Conservation (phyloP, 2,888 invertebrate genomes). For the Thymelicus sylvestris region DNA sequence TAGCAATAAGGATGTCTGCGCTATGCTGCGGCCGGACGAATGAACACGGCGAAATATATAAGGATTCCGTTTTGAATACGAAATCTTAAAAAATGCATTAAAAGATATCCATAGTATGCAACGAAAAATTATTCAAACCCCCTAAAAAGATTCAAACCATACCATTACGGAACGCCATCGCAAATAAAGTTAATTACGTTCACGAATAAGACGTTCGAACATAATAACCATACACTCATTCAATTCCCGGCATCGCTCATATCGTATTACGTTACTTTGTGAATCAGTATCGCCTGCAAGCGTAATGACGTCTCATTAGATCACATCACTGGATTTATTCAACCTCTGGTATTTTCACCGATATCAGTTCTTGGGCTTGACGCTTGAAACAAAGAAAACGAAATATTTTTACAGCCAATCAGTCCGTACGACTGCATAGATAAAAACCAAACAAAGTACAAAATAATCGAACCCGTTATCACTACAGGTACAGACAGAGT, state of each 20-base stretch:
- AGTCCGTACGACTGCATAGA: conserved; percentile 11
- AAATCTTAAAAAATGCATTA: too few species aligned
- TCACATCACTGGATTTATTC: conserved; percentile 7
- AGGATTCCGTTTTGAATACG: too few species aligned
- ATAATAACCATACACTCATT: conserved; percentile 5
- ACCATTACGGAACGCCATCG: too few species aligned
- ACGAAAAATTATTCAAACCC: too few species aligned
- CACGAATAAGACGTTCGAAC: conserved; percentile 9
- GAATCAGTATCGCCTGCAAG: conserved; percentile 12
- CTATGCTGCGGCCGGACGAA: too few species aligned
- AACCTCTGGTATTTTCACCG: neutral
- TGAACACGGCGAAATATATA: too few species aligned
- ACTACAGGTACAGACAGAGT: neutral
- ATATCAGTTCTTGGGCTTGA: neutral
- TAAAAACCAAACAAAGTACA: conserved; percentile 6
- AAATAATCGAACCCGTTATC: neutral
- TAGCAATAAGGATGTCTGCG: too few species aligned
- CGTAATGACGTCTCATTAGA: conserved; percentile 19
- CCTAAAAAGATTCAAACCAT: too few species aligned
- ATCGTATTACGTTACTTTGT: conserved; percentile 1
- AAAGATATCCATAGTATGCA: too few species aligned
- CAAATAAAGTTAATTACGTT: conserved; percentile 1
- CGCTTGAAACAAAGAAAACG: neutral
- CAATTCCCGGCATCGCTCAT: neutral
- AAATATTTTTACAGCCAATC: neutral